Conservation (phyloP, 2,113 vertebrate species). For the Illadopsis cleaveri region DNA sequence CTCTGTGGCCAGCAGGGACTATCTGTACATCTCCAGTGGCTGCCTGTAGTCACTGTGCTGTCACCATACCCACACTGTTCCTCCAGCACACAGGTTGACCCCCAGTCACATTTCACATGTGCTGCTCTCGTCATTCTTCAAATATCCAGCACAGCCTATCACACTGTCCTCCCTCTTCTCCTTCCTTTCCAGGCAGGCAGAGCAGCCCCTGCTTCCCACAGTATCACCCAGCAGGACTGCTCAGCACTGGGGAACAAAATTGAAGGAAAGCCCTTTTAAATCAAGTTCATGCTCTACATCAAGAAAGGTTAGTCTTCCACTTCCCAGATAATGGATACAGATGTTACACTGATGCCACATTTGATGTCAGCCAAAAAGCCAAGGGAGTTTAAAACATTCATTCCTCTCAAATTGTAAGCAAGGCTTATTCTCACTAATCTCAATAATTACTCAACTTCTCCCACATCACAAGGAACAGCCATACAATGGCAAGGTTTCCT, state of each 20-base stretch:
- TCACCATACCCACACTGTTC: neutral
- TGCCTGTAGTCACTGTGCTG: neutral
- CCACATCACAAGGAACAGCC: neutral
- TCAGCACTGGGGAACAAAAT: neutral
- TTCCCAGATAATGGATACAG: neutral
- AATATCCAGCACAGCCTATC: neutral
- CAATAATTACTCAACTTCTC: neutral
- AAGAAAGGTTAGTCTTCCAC: neutral
- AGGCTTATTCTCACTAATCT: neutral
- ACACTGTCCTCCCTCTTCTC: neutral
- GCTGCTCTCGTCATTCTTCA: neutral
- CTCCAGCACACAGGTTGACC: neutral
- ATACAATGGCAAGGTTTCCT: neutral
- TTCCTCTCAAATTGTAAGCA: neutral
- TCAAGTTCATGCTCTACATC: neutral
- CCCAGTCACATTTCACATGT: accelerated
- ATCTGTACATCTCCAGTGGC: accelerated
- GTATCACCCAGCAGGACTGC: neutral
- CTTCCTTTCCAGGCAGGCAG: neutral
- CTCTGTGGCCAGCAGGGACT: neutral
- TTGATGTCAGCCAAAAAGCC: neutral
- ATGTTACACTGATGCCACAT: neutral
- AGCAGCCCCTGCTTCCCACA: neutral
- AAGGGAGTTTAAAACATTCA: neutral
- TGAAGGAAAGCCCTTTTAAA: neutral